Percentiles rank a stretch among this genome's conserved stretches.
phyloP scores from a whole-genome alignment of 2,888 invertebrate genomes.

The Drosophila anceps region DNA sequence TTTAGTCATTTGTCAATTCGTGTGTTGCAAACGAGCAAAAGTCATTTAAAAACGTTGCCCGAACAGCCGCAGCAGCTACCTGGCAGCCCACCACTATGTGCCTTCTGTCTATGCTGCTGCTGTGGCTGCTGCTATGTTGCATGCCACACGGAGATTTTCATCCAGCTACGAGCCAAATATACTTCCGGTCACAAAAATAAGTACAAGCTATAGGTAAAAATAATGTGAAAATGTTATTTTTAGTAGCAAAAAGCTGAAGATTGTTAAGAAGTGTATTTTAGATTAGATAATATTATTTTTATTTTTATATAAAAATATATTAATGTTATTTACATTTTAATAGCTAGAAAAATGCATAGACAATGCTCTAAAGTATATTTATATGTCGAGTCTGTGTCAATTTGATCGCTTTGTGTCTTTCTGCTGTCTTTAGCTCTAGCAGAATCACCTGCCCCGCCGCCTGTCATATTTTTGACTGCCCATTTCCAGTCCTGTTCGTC shows the following conservation, averaged over 20 bases:
- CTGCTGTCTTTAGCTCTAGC: too few species aligned
- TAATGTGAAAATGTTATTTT: neutral
- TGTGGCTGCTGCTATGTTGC: constrained; percentile 9
- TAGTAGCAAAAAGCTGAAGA: neutral
- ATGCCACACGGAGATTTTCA: constrained; percentile 18
- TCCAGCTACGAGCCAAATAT: neutral
- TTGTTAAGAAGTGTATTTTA: neutral
- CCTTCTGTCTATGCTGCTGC: constrained; percentile 3
- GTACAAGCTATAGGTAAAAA: neutral
- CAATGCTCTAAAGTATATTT: too few species aligned
- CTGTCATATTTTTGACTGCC: too few species aligned
- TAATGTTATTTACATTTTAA: too few species aligned
- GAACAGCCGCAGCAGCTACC: constrained; percentile 41
- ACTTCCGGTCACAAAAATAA: neutral
- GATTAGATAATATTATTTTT: neutral
- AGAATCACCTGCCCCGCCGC: too few species aligned
- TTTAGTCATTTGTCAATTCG: constrained; percentile 69
- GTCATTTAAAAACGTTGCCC: constrained; percentile 64
- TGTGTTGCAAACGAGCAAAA: constrained; percentile 65
- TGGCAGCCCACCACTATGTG: constrained; percentile 4
- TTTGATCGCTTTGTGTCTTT: too few species aligned
- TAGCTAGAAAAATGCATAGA: too few species aligned
- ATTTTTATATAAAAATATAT: too few species aligned
- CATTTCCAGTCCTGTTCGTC: too few species aligned
- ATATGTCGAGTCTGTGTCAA: too few species aligned